Evolutionary conservation across 2,888 invertebrate species (phyloP), one percentile per base, ranked within the genome.

Genomic region (Leptinotarsa peninsularis): DNA sequence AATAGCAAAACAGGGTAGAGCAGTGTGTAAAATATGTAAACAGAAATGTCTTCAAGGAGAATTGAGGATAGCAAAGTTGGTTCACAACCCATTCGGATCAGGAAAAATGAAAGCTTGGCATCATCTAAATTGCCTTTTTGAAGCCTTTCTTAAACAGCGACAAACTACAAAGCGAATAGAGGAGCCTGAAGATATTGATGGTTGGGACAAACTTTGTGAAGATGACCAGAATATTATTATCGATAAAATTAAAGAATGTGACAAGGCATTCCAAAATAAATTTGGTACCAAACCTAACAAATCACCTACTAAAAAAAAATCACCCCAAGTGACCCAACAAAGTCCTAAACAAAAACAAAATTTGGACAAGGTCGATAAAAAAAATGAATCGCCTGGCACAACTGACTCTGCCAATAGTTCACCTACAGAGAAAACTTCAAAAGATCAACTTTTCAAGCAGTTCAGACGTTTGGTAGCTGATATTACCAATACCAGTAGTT

Each of bases 21-120:
- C 97, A 1, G 92, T 92, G 17, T 97, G 97, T 85, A 96, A 96
- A 87, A 95, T 94, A 83, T 97, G 97, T 87, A 97, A 96, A 89
- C 89, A 91, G 76, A 93, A 93, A 84, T 94, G 96, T 83, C 91
- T 91, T 1, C 91, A 92, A 84, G 95, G 93, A 27, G 90, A 92
- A 76, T 84, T 96, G 66, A 90, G 97, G 74, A 89, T 97, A 66
- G 96, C 94, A 0, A 96, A 96, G 87, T 80, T 95, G 21, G 91
- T 92, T 4, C 88, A 93, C 1, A 97, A 95, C 88, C 95, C 95
- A 0, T 96, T 95, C 84, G 92, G 91, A 17, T 90, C 90, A 14
- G 92, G 91, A 52, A 83, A 93, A 82, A 95, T 97, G 95, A 97
- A 96, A 87, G 91, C 92, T 80, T 97, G 96, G 94, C 91, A 93